Base-by-base conservation (phyloP, 2,888 invertebrate species). In the Nomada ferruginata region DNA sequence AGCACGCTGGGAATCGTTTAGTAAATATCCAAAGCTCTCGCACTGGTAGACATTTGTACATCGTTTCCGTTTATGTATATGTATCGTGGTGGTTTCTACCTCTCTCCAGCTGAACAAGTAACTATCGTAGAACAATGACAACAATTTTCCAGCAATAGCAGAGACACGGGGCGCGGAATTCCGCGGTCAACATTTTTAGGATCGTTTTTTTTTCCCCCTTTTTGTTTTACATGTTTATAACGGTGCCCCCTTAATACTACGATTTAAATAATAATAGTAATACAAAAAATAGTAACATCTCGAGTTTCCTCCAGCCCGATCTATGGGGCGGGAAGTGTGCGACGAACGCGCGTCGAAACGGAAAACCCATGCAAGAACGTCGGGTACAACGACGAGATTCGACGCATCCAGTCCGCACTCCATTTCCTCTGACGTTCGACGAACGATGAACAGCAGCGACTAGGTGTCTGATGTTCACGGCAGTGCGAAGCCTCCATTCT, bases 401-500 rank as follows among this genome's bases (percentile, higher is more conserved):
- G 73, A 57, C 23, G 57, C 57, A 13, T 65, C 70, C 60, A 75
- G 44, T 77, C 70, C 60, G 60, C 53, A 20, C 26, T 53, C 13
- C 55, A 65, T 69, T 23, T 61, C 23, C 11, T 44, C 52, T 20
- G 53, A 44, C 44, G 26, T 63, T 52, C 59, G 73, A 23, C 59
- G 83, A 79, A 65, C 77, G 81, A 78, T 75, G 82, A 84, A 68
- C 74, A 84, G 76, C 82, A 79, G 76, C 88, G 84, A 87, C 84
- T 85, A 84, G 87, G 79, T 79, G 84, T 83, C 81, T 78, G 84
- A 82, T 80, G 81, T 82, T 77, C 82, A 71, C 85, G 86, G 85
- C 87, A 82, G 87, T 84, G 85, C 69, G 78, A 84, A 78, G 79
- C 85, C 81, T 79, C 79, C 68, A 71, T 66, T 83, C 73, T 75